Evolutionary conservation across 2,888 invertebrate genomes (phyloP), one percentile per base, ranked within the genome.

Genomic region (Leptopterna dolabrata): DNA sequence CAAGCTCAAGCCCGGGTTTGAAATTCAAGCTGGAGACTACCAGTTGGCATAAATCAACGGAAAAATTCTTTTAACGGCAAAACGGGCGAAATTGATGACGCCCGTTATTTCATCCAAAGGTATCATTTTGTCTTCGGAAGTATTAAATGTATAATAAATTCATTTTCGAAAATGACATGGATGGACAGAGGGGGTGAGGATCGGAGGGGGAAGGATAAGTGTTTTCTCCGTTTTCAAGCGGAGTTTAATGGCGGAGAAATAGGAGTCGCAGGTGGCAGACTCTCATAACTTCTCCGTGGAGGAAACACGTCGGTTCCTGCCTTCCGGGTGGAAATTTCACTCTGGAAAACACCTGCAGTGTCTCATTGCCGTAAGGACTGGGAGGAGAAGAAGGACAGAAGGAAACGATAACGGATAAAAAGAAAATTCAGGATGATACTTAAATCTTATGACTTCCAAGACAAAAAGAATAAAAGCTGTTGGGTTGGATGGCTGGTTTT

Each of bases 171-270:
- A 36, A 29, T 3, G 19, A 1, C 11, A 19, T 1, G 55, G 16
- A n/a, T 7, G 13, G 47, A 11, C 6, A 43, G 43, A 43, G 11
- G 11, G 43, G 43, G 7, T 9, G 7, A 51, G 51, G 3, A 51
- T 13, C 7, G 51, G 51, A 16, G 55, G 16, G 19, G 19, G 55
- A 19, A 9, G 16, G 19, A 55, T 55, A 55, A 55, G 19, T 55
- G 55, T 55, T 55, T 19, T 73, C 36, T 73, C 30, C 73, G 16
- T 73, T 73, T 73, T 73, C 73, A 73, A 30, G 36, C 73, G 73
- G 19, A 73, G 73, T 73, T 73, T 73, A 73, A 73, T 73, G 73
- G 73, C n/a, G 73, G 73, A 55, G 73, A 73, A 73, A 73, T 73
- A 73, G 73, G 73, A 73, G 55, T 29, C 73, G 73, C 73, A 73